Evolutionary conservation across 2,113 vertebrate genomes (phyloP), one percentile per base, ranked within the genome.

Genomic region (Gallinago undulata): DNA sequence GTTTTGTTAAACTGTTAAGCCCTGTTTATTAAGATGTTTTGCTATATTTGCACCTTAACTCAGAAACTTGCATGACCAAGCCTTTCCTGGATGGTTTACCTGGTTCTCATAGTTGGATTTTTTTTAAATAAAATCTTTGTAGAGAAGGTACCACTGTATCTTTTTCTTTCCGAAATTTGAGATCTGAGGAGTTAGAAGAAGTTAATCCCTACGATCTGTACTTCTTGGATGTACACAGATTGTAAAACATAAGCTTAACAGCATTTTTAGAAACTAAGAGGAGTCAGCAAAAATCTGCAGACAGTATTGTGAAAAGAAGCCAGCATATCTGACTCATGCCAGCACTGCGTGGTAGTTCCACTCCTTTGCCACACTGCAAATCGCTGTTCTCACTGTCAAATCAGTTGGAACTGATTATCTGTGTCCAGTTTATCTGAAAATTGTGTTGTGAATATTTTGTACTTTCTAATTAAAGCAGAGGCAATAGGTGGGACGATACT

Each of bases 271-370:
- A 90, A 97, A 88, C 72, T 64, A 88, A 33, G 22, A 89, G 90
- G 94, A 97, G 90, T 97, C 91, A 95, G 91, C 94, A 97, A 59
- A 96, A 97, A 81, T 87, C 55, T 96, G 87, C 82, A 91, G 91
- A 63, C 67, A 77, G 81, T 23, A 23, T 60, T 2, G 35, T 79
- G 94, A 88, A n/a, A 92, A 80, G 95, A 81, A 91, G 87, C 85
- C 92, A 93, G 55, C 9, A n/a, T 66, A 1, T 73, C 82, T 97
- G 93, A 95, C 73, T 98, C 84, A 92, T 77, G 92, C 77, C 78
- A 73, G 3, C 12, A 2, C 68, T 48, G 17, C 1, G 3, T 51
- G 37, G 68, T 77, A 45, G 16, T 51, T 62, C 45, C 33, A 23
- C 77, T 84, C 31, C 48, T 84, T 41, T 59, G 69, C 33, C 94